phyloP scores from a whole-genome alignment of 2,888 invertebrate genomes.

The Philopedon plagiatum region DNA sequence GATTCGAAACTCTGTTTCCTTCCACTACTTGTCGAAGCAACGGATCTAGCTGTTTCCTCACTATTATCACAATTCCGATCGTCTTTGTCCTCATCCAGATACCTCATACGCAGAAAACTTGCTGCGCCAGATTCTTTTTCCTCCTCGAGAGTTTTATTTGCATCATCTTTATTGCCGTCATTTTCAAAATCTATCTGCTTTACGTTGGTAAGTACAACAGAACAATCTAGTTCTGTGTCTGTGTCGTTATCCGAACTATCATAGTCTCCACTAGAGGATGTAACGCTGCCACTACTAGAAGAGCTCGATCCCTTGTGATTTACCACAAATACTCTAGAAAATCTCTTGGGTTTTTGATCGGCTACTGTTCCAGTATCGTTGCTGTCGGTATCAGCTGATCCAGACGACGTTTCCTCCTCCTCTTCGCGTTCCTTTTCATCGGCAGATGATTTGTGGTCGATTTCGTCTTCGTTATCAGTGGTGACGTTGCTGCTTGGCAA shows the following conservation, averaged over 20 bases:
- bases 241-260: constrained; percentile 78
- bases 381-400: constrained; percentile 66
- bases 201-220: constrained; percentile 67
- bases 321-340: constrained; percentile 79
- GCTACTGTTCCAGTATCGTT: constrained; percentile 73
- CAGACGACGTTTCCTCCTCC: constrained; percentile 45
- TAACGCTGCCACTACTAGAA: constrained; percentile 63
- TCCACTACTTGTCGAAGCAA: constrained; percentile 11
- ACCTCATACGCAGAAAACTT: constrained; percentile 38
- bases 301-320: constrained; percentile 75
- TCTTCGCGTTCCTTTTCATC: constrained; percentile 60
- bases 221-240: constrained; percentile 71
- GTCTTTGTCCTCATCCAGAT: constrained; percentile 35
- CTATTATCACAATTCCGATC: constrained; percentile 12
- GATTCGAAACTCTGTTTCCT: neutral
- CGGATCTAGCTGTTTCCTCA: neutral
- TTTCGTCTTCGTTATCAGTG: constrained; percentile 61
- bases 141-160: constrained; percentile 5
- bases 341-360: constrained; percentile 72
- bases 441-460: constrained; percentile 51
- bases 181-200: constrained; percentile 58
- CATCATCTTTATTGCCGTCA: constrained; percentile 46
- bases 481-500: constrained; percentile 64
- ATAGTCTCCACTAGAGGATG: constrained; percentile 72
- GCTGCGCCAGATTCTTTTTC: constrained; percentile 20